phyloP scores from a whole-genome alignment of 2,113 vertebrate species.

The Electrona antarctica region DNA sequence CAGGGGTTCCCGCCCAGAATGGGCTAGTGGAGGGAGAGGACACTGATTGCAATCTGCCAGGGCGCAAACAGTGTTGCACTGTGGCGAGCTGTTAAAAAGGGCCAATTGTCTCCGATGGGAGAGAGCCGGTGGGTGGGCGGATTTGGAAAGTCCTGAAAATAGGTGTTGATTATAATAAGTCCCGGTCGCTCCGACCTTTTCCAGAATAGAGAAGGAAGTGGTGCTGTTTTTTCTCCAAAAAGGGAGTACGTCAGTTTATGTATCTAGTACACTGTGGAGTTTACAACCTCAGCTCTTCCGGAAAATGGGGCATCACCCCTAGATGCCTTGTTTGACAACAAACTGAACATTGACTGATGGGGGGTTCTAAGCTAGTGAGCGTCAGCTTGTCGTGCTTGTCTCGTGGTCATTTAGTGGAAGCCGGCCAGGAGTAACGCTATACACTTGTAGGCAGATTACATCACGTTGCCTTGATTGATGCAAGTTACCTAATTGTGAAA shows the following conservation, averaged over 20 bases:
- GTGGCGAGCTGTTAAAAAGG: constrained; percentile 83
- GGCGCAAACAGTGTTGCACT: constrained; percentile 84
- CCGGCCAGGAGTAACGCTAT: constrained; percentile 2
- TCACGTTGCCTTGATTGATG: not conserved
- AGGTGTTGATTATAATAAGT: constrained; percentile 83
- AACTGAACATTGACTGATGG: constrained; percentile 17
- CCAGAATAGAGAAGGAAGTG: constrained; percentile 83
- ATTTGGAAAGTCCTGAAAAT: constrained; percentile 82
- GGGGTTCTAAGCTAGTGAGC: constrained; percentile 9
- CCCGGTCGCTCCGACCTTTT: constrained; percentile 64
- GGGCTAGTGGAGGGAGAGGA: constrained; percentile 65
- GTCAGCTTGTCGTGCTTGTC: not conserved
- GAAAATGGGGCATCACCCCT: constrained; percentile 23
- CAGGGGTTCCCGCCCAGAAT: no score
- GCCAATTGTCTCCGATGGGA: constrained; percentile 78
- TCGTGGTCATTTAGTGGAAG: constrained; percentile 1
- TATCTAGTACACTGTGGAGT: constrained; percentile 25
- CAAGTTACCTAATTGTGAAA: not conserved
- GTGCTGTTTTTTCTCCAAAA: constrained; percentile 55
- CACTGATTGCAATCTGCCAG: constrained; percentile 85
- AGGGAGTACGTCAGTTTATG: constrained; percentile 43
- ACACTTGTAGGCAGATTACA: not conserved
- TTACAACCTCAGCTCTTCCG: constrained; percentile 28
- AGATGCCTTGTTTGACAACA: constrained; percentile 9
- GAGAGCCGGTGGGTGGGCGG: constrained; percentile 71